Evolutionary conservation across 1,140 invertebrate genomes (phyloP).

Genomic region (Stegodyphus dumicola): DNA sequence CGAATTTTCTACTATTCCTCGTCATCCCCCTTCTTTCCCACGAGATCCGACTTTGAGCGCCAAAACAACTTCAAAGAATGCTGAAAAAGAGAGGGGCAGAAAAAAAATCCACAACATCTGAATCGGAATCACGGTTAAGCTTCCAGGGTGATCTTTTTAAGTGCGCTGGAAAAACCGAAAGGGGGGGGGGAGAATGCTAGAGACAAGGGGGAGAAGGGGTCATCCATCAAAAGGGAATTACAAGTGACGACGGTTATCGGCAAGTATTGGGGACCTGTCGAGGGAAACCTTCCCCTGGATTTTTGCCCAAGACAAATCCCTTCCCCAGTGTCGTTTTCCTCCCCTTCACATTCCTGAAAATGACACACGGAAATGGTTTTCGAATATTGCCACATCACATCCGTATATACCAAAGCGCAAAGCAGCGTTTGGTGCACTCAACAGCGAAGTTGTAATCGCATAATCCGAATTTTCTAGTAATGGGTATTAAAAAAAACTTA

Average conservation of each 20-base stretch:
- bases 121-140: not conserved
- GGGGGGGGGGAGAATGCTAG: not conserved
- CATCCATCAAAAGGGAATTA: slow-evolving; percentile 42
- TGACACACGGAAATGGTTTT: no score
- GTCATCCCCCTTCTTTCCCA: no score
- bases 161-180: not conserved
- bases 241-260: slow-evolving; percentile 40
- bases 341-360: not conserved
- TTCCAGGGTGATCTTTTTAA: not conserved
- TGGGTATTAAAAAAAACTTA: no score
- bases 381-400: no score
- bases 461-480: no score
- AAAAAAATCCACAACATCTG: not conserved
- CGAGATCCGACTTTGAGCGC: not conserved
- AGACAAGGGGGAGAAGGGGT: not conserved
- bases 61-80: not conserved
- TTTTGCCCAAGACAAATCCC: no score
- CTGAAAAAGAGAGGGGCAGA: not conserved
- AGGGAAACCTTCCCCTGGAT: not conserved
- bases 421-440: no score
- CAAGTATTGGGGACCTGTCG: not conserved
- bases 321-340: not conserved
- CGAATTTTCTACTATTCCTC: no score
- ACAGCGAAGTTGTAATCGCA: no score
- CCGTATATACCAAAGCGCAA: no score